These are phyloP conservation scores for Eueremaeus valkanovi DNA, from an alignment of 2,888 invertebrate genomes.

Conservation along the genomic window DNA sequence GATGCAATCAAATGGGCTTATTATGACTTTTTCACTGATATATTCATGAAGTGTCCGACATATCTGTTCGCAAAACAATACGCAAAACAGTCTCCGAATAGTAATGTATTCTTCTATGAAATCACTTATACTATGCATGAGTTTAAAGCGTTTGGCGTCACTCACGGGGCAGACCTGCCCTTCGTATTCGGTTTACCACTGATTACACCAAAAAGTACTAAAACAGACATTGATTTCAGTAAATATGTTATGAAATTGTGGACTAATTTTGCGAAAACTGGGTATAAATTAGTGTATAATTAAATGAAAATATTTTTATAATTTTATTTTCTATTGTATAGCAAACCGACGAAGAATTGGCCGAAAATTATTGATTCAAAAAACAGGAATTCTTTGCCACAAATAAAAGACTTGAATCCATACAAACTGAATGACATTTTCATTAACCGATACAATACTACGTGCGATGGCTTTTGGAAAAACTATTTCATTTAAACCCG, in stretches of 20 bases:
- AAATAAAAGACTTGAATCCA: not conserved
- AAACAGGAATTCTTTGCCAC: not conserved
- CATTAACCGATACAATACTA: not conserved
- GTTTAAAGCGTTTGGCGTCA: not conserved
- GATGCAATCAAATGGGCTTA: not conserved
- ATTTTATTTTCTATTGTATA: not conserved
- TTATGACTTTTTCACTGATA: slow-evolving; percentile 11
- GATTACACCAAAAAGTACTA: not conserved
- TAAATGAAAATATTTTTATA: not conserved
- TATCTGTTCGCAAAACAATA: slow-evolving; percentile 30
- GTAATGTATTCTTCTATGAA: not conserved
- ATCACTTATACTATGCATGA: not conserved
- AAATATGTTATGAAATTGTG: slow-evolving; percentile 18
- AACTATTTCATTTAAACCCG: slow-evolving; percentile 8
- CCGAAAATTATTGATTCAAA: not conserved
- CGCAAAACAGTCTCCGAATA: not conserved
- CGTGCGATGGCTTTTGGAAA: slow-evolving; percentile 10
- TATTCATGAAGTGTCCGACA: not conserved
- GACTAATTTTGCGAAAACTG: slow-evolving; percentile 40
- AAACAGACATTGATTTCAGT: not conserved
- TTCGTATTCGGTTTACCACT: not conserved
- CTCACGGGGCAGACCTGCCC: not conserved
- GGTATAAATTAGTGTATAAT: not conserved
- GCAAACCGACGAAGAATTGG: not conserved
- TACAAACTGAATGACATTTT: not conserved